A percentile compares a stretch with the other conserved stretches of the same genome.
Conservation (phyloP, 2,113 vertebrate species). For the Aspidoscelis tigris region DNA sequence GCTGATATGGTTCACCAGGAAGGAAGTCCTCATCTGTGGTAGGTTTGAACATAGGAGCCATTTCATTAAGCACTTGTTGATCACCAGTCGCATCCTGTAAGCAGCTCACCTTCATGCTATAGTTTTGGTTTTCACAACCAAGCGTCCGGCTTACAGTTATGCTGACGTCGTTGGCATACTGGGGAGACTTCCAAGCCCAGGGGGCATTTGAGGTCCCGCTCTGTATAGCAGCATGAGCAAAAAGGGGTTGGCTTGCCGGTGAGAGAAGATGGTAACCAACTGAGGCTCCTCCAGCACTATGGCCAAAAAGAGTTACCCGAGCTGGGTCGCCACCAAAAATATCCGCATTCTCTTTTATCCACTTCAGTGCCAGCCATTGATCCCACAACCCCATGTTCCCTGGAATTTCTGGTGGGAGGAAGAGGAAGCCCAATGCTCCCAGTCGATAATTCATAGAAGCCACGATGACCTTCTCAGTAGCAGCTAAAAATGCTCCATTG, state of each 20-base stretch:
- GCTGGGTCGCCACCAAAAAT: constrained; percentile 76
- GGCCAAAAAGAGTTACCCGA: constrained; percentile 77
- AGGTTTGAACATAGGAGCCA: constrained; percentile 38
- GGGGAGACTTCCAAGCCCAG: constrained; percentile 58
- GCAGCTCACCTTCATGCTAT: constrained; percentile 63
- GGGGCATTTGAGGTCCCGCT: constrained; percentile 71
- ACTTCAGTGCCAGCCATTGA: constrained; percentile 77
- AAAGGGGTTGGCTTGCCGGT: constrained; percentile 70
- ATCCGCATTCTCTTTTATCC: constrained; percentile 76
- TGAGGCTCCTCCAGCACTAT: constrained; percentile 77
- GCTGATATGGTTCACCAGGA: constrained; percentile 56
- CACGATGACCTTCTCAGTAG: constrained; percentile 73
- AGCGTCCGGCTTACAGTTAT: constrained; percentile 53
- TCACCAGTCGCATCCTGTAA: constrained; percentile 56
- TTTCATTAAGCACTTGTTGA: constrained; percentile 18
- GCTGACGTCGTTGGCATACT: constrained; percentile 46
- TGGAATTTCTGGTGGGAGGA: constrained; percentile 62
- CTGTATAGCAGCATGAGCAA: constrained; percentile 75
- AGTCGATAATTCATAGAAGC: constrained; percentile 83
- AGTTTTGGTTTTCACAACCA: constrained; percentile 55
- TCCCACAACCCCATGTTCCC: constrained; percentile 78
- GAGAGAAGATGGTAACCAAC: constrained; percentile 78
- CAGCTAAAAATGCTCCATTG: constrained; percentile 72
- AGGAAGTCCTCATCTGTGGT: constrained; percentile 74
- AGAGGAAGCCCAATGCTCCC: constrained; percentile 75